Percentiles rank a stretch among this genome's conserved stretches.
Evolutionary conservation across 2,113 vertebrate genomes (phyloP).

Genomic region (Corythoichthys intestinalis): DNA sequence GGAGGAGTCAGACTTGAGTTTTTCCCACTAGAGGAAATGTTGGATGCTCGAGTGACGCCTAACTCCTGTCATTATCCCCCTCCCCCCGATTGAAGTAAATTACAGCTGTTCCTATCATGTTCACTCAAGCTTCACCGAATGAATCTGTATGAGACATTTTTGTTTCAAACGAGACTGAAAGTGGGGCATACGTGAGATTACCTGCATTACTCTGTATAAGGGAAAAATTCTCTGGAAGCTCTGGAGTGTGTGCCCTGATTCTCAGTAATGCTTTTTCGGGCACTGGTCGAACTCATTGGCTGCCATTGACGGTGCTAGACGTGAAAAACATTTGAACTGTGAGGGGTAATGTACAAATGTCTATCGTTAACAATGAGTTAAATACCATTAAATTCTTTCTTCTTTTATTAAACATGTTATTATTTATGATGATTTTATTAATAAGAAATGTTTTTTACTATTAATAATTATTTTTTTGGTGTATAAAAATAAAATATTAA

Average conservation of each 20-base stretch:
- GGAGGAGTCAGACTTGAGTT: conserved; percentile 21
- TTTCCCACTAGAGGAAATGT: conserved; percentile 29
- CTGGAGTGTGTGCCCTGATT: conserved; percentile 11
- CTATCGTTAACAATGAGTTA: too few species aligned
- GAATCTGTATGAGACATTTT: conserved; percentile 22
- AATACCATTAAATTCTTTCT: too few species aligned
- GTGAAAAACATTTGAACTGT: too few species aligned
- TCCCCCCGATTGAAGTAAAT: conserved; percentile 7
- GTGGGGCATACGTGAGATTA: conserved; percentile 38
- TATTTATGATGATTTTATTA: too few species aligned
- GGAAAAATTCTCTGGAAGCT: conserved; percentile 21
- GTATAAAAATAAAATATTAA: too few species aligned
- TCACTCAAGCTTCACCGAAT: conserved; percentile 14
- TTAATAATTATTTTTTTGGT: too few species aligned
- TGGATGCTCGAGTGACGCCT: conserved; percentile 37
- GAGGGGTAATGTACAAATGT: too few species aligned
- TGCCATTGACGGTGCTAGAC: too few species aligned
- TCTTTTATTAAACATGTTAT: too few species aligned
- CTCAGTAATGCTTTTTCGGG: background rate
- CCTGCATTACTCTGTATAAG: background rate
- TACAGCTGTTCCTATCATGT: conserved; percentile 10
- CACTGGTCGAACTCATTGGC: too few species aligned
- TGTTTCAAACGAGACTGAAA: conserved; percentile 25
- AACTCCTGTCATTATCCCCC: conserved; percentile 29
- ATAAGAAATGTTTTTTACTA: too few species aligned